Conservation (phyloP, 2,888 invertebrate species). For the Aphrophora alni region DNA sequence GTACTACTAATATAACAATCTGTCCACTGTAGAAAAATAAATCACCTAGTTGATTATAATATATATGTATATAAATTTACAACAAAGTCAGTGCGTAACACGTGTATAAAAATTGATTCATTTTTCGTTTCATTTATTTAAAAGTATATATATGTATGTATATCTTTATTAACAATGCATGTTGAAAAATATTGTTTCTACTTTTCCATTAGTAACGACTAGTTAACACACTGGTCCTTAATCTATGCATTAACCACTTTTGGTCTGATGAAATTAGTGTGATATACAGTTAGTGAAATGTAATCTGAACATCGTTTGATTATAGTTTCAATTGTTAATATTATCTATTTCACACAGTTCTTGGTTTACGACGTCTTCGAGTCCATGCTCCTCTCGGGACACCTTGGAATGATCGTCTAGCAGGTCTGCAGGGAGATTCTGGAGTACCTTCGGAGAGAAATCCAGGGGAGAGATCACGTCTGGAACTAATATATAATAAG, state of each 20-base stretch:
- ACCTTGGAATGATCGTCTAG: conserved; percentile 45
- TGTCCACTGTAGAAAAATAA: conserved; percentile 36
- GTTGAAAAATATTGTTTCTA: not conserved
- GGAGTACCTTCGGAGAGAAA: conserved; percentile 2
- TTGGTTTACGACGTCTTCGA: conserved; percentile 54
- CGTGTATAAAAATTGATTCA: conserved; percentile 29
- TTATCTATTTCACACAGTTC: conserved; percentile 15
- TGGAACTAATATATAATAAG: conserved; percentile 21
- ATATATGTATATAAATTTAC: conserved; percentile 35
- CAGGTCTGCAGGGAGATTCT: conserved; percentile 18
- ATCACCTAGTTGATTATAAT: conserved; percentile 34
- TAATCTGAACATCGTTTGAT: not conserved
- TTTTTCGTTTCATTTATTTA: not conserved
- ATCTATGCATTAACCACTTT: not conserved
- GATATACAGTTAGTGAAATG: conserved; percentile 19
- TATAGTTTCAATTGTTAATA: not conserved
- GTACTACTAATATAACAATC: conserved; percentile 18
- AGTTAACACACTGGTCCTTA: not conserved
- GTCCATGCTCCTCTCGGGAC: conserved; percentile 54
- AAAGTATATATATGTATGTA: not conserved
- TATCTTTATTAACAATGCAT: not conserved
- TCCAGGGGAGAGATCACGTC: conserved; percentile 17
- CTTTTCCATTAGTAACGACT: not conserved
- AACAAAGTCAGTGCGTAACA: conserved; percentile 28
- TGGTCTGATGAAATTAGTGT: not conserved